These are phyloP conservation scores for Mythimna albipuncta DNA, from an alignment of 2,888 invertebrate genomes.

Conservation along the genomic window DNA sequence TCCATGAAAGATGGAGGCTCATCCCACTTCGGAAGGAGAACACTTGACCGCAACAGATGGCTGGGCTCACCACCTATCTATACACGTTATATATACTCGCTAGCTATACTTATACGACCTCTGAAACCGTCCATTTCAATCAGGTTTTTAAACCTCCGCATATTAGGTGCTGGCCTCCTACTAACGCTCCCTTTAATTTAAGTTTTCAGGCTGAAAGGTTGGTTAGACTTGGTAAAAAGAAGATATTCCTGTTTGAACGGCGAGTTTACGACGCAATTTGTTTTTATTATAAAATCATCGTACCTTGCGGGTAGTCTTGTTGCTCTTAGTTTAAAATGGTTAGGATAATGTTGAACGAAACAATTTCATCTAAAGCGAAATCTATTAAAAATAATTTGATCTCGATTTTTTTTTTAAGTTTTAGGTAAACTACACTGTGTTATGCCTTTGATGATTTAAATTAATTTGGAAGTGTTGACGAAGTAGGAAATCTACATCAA, in stretches of 20 bases:
- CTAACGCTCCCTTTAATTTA: constrained; percentile 47
- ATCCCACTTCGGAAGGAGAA: constrained; percentile 78
- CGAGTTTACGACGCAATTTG: constrained; percentile 45
- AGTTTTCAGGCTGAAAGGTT: constrained; percentile 49
- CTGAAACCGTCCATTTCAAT: constrained; percentile 44
- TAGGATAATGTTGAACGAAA: constrained; percentile 32
- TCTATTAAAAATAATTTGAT: constrained; percentile 1
- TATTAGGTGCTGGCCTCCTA: constrained; percentile 26
- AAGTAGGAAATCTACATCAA: not conserved
- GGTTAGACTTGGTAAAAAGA: constrained; percentile 46
- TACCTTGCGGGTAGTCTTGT: constrained; percentile 32
- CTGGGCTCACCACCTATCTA: constrained; percentile 73
- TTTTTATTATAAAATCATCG: constrained; percentile 59
- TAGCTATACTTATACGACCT: constrained; percentile 22
- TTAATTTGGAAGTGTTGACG: not conserved
- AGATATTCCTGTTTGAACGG: constrained; percentile 46
- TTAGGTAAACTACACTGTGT: not conserved
- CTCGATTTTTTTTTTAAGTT: too few relatives aligned
- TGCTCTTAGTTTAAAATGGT: constrained; percentile 30
- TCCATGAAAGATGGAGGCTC: constrained; percentile 79
- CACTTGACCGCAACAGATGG: constrained; percentile 88
- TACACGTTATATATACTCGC: constrained; percentile 53
- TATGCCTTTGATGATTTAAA: not conserved
- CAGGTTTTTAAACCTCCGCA: constrained; percentile 39
- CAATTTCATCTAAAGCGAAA: constrained; percentile 22